These are phyloP conservation scores for Psix sp. DNA, from an alignment of 1,140 invertebrate genomes.

Conservation along the genomic window DNA sequence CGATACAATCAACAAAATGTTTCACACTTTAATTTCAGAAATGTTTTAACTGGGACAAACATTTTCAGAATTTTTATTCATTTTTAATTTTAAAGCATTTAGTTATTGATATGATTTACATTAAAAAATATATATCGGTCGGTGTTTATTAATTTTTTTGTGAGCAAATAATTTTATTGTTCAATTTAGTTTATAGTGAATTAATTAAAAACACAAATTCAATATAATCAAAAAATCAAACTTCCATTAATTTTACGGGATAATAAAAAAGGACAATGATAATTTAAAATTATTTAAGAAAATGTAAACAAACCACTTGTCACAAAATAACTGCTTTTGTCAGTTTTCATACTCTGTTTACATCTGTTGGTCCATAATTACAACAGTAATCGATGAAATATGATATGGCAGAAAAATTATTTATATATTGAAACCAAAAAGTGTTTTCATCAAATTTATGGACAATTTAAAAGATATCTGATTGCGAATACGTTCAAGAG, in stretches of 20 bases:
- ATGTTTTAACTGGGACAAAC: not conserved
- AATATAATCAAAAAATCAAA: too few relatives aligned
- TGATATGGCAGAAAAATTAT: conserved; percentile 5
- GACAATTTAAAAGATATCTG: conserved; percentile 28
- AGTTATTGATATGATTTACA: too few relatives aligned
- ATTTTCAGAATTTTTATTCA: not conserved
- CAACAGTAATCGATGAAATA: conserved; percentile 9
- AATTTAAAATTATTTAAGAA: not conserved
- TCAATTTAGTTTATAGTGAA: too few relatives aligned
- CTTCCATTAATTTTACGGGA: too few relatives aligned
- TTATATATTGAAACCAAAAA: conserved; percentile 24
- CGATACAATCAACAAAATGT: not conserved
- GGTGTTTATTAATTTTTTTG: too few relatives aligned
- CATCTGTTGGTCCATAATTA: conserved; percentile 11
- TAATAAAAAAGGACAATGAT: too few relatives aligned
- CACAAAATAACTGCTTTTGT: conserved; percentile 2
- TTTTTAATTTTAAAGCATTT: not conserved
- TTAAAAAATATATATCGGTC: too few relatives aligned
- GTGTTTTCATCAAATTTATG: conserved; percentile 33
- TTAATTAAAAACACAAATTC: too few relatives aligned
- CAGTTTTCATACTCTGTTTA: conserved; percentile 2
- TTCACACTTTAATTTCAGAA: not conserved
- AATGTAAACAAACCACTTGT: conserved; percentile 17
- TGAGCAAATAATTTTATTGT: too few relatives aligned
- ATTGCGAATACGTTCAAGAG: conserved; percentile 17